Conservation (phyloP, 2,888 invertebrate species). For the Tachina lurida region DNA sequence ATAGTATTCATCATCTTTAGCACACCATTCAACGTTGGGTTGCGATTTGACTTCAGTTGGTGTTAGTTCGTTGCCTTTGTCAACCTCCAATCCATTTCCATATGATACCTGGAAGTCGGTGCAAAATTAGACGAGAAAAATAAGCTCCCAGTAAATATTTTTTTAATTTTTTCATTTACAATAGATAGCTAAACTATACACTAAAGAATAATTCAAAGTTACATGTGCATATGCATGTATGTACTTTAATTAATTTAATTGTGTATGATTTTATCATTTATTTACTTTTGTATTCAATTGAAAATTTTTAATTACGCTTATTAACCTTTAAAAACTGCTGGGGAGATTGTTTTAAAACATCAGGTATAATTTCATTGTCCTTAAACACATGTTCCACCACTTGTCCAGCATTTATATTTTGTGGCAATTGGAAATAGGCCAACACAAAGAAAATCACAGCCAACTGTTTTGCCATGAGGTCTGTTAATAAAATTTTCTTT, state of each 20-base stretch:
- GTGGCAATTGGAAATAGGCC: conserved; percentile 3
- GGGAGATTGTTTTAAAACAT: conserved; percentile 74
- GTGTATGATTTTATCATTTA: too few species aligned
- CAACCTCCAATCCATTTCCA: conserved; percentile 82
- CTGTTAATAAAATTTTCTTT: conserved; percentile 38
- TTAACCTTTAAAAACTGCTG: conserved; percentile 72
- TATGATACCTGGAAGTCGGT: conserved; percentile 67
- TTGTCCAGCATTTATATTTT: conserved; percentile 13
- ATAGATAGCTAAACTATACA: neutral
- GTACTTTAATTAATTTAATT: too few species aligned
- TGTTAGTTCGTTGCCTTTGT: conserved; percentile 87
- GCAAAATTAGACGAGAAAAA: conserved; percentile 14
- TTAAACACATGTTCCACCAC: conserved; percentile 67
- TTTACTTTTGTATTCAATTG: neutral
- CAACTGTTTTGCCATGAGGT: conserved; percentile 51
- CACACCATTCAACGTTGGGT: conserved; percentile 74
- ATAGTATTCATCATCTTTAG: conserved; percentile 73
- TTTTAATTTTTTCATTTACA: too few species aligned
- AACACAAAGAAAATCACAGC: conserved; percentile 28
- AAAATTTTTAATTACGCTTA: neutral
- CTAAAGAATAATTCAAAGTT: neutral
- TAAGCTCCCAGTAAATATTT: neutral
- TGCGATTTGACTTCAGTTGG: conserved; percentile 84
- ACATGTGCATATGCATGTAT: too few species aligned
- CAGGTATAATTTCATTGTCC: conserved; percentile 73